These are phyloP conservation scores for Triplophysa yarkandensis DNA, from an alignment of 2,797 vertebrate species.

Conservation along the genomic window DNA sequence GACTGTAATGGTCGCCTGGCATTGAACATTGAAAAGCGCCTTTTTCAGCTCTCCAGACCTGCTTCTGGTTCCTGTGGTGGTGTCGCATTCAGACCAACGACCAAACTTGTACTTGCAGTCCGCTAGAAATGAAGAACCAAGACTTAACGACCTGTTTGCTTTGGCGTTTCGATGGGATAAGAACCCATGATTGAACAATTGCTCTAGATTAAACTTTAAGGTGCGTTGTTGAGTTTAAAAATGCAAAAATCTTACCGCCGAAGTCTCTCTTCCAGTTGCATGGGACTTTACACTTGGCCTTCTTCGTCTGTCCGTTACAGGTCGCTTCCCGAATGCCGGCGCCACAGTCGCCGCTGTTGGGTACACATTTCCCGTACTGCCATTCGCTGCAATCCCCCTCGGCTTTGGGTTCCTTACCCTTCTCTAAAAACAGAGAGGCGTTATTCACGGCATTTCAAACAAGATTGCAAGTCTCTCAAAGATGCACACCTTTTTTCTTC, in stretches of 20 bases:
- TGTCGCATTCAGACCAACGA: constrained; percentile 85
- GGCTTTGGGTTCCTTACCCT: constrained; percentile 71
- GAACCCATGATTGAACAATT: too few species aligned
- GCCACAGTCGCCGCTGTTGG: constrained; percentile 87
- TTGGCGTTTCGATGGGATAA: too few species aligned
- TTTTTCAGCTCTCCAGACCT: constrained; percentile 87
- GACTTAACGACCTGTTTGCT: neutral
- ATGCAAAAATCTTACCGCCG: constrained; percentile 77
- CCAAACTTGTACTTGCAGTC: constrained; percentile 96
- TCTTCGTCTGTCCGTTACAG: constrained; percentile 82
- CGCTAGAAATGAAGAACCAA: constrained; percentile 65
- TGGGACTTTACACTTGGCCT: constrained; percentile 88
- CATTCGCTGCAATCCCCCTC: constrained; percentile 82
- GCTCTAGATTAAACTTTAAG: too few species aligned
- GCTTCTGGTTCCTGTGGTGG: constrained; percentile 79
- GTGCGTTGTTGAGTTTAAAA: neutral
- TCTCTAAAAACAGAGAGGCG: constrained; percentile 65
- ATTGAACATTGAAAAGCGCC: constrained; percentile 88
- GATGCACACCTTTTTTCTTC: constrained; percentile 54
- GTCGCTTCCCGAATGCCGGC: constrained; percentile 84
- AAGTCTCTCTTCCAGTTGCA: constrained; percentile 99
- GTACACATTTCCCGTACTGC: constrained; percentile 84
- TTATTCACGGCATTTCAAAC: neutral
- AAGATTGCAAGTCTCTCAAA: neutral
- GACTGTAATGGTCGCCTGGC: constrained; percentile 83